phyloP scores from a whole-genome alignment of 2,888 invertebrate genomes.

The Cremastinae sp. region DNA sequence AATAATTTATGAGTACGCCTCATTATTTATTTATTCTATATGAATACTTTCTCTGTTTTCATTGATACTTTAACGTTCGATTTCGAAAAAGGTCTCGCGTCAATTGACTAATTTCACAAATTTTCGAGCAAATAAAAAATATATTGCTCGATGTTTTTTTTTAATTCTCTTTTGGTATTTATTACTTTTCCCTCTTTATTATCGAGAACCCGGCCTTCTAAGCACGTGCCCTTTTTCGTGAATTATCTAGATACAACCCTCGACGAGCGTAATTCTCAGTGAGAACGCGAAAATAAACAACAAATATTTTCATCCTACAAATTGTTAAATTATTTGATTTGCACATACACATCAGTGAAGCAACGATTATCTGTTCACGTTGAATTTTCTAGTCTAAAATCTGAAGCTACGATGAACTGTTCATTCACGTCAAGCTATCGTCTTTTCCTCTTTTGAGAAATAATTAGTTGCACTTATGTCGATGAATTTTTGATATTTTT shows the following conservation, averaged over 20 bases:
- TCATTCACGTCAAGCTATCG: slow-evolving; percentile 19
- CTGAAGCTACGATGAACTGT: too few relatives aligned
- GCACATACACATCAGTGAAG: not conserved
- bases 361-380: slow-evolving; percentile 22
- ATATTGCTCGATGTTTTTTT: slow-evolving; percentile 35
- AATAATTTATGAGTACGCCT: slow-evolving; percentile 48
- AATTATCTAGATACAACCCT: slow-evolving; percentile 47
- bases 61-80: slow-evolving; percentile 57
- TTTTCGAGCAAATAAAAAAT: slow-evolving; percentile 65
- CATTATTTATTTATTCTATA: slow-evolving; percentile 62
- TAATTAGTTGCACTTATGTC: slow-evolving; percentile 59
- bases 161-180: too few relatives aligned
- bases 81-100: slow-evolving; percentile 75
- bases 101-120: slow-evolving; percentile 79
- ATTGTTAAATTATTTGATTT: slow-evolving; percentile 17
- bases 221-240: slow-evolving; percentile 15
- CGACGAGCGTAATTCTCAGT: slow-evolving; percentile 39
- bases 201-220: slow-evolving; percentile 40
- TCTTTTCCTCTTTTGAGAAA: slow-evolving; percentile 34
- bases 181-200: not conserved
- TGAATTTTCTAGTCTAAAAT: too few relatives aligned
- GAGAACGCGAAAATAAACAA: slow-evolving; percentile 13
- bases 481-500: slow-evolving; percentile 60
- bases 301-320: slow-evolving; percentile 5
- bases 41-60: slow-evolving; percentile 60